phyloP scores from a whole-genome alignment of 2,797 vertebrate genomes.

The Etheostoma nigrum region DNA sequence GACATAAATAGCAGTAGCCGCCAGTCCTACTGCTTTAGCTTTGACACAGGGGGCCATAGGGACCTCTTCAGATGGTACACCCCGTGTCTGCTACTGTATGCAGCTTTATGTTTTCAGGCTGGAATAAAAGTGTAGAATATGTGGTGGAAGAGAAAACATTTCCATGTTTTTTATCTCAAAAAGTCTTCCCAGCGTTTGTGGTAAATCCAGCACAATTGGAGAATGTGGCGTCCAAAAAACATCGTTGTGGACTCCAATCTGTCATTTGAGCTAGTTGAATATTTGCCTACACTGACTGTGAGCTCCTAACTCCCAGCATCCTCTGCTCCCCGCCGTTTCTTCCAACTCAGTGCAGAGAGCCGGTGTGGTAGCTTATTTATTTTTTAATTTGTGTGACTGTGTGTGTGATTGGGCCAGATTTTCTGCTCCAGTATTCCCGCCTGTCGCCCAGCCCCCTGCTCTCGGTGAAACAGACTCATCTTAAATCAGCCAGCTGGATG shows the following conservation, averaged over 20 bases:
- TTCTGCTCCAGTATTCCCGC: constrained; percentile 84
- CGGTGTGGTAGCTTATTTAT: neutral
- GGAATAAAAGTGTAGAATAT: neutral
- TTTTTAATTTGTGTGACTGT: constrained; percentile 38
- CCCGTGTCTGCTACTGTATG: constrained; percentile 8
- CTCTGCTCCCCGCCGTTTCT: constrained; percentile 37
- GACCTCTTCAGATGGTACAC: constrained; percentile 5
- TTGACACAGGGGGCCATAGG: constrained; percentile 33
- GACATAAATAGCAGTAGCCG: constrained; percentile 43
- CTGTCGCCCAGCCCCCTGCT: constrained; percentile 43
- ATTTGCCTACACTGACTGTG: constrained; percentile 2
- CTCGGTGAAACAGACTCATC: constrained; percentile 49
- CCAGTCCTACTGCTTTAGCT: constrained; percentile 39
- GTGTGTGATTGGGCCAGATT: constrained; percentile 79
- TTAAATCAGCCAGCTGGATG: constrained; percentile 59
- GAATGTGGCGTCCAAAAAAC: neutral
- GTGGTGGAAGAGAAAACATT: neutral
- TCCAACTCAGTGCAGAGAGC: constrained; percentile 38
- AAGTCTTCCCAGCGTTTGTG: neutral
- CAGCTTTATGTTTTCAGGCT: neutral
- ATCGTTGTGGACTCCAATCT: constrained; percentile 11
- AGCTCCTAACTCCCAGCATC: constrained; percentile 54
- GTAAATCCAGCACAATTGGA: constrained; percentile 5
- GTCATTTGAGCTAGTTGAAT: constrained; percentile 19
- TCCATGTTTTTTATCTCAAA: constrained; percentile 14